A percentile compares a stretch with the other conserved stretches of the same genome.
phyloP scores from a whole-genome alignment of 2,797 vertebrate species.

The Loris lydekkerianus region DNA sequence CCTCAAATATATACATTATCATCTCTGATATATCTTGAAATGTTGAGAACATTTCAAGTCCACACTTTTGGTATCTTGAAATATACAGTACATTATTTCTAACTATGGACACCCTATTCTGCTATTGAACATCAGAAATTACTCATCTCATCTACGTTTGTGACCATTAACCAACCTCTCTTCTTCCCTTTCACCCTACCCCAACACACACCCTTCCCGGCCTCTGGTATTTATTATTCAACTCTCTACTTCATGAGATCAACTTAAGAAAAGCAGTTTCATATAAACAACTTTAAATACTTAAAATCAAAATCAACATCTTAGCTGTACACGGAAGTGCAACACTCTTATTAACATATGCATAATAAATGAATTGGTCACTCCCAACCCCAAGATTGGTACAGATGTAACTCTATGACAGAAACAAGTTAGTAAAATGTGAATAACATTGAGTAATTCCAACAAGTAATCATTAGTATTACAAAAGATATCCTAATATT shows the following conservation, averaged over 20 bases:
- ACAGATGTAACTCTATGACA: not conserved
- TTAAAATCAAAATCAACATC: conserved; percentile 56
- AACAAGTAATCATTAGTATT: conserved; percentile 37
- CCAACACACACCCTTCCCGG: not conserved
- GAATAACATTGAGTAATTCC: conserved; percentile 22
- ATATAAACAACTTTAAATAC: conserved; percentile 33
- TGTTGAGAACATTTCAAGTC: not conserved
- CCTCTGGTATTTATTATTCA: not conserved
- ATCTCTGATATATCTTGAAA: not conserved
- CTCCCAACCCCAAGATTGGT: not conserved
- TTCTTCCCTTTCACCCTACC: not conserved
- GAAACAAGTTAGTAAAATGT: conserved; percentile 36
- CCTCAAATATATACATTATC: not conserved
- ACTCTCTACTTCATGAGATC: not conserved
- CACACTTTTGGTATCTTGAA: not conserved
- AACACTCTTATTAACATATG: conserved; percentile 24
- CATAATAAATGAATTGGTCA: conserved; percentile 11
- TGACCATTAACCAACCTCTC: not conserved
- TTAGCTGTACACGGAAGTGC: not conserved
- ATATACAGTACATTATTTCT: not conserved
- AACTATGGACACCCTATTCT: not conserved
- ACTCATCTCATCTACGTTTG: not conserved
- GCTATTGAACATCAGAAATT: not conserved
- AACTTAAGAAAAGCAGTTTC: conserved; percentile 26
- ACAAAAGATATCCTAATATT: conserved; percentile 84